Base-by-base conservation (phyloP, 2,113 vertebrate species). In the Emberiza fucata region DNA sequence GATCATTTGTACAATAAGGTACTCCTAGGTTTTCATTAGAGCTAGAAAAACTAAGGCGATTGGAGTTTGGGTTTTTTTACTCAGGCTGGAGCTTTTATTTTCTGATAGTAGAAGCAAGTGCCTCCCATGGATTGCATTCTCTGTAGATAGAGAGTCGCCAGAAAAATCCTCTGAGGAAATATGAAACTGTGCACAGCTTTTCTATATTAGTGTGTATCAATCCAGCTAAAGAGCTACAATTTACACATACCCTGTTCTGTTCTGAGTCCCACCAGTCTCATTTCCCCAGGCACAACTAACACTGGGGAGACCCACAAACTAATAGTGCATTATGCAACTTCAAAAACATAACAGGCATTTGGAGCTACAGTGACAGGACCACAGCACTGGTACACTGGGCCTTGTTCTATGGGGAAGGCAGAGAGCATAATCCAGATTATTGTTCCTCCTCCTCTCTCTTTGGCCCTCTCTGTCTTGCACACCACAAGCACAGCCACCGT, bases 241-340 rank as follows among this genome's bases (percentile, higher is more conserved):
- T 42, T 77, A 33, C 17, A 35, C 9, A 12, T 80, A 42, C 19
- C 29, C 16, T 0, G 0, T 48, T 70, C 44, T 72, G 6, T 45
- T 72, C 65, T 69, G 57, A 85, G 80, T 44, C 45, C 42, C 57
- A 72, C 12, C 33, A 59, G 33, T 25, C 27, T 79, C 14, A 15
- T 81, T 81, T 63, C 28, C 47, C 69, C 20, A 79, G 31, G 15
- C 21, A 81, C 18, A 69, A 8, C 19, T 61, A 73, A 63, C 20
- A 12, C 7, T 14, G 39, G 53, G 48, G 37, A 81, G 73, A 57
- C 4, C 13, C 44, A n/a, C 2, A 7, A n/a, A 40, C 25, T 37
- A 44, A 27, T 17, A 19, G 31, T 33, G 12, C 12, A 11, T 47
- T 17, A 3, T 54, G 50, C 45, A 63, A 33, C 28, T 44, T 76